Percentiles rank a stretch among this genome's conserved stretches.
Evolutionary conservation across 35 echinoderm and acorn worm species (phyloP).

Genomic region (Ophioderma brevispina): DNA sequence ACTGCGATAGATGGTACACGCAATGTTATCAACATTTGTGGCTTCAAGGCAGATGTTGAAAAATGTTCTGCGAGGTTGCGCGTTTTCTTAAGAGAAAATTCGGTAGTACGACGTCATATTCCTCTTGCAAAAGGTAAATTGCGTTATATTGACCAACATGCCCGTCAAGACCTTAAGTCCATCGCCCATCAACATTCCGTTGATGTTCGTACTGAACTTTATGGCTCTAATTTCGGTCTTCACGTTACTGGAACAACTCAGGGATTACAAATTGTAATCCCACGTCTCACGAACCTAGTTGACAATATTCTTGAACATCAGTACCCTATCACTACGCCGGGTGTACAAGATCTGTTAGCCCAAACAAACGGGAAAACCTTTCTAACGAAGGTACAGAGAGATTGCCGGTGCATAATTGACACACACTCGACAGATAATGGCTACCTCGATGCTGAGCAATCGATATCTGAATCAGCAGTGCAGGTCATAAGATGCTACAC

Average conservation of each 20-base stretch:
- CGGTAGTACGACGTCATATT: neutral
- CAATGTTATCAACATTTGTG: neutral
- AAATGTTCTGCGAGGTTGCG: neutral
- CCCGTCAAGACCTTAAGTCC: neutral
- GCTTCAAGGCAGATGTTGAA: conserved; percentile 22
- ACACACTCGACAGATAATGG: neutral
- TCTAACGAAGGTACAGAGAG: conserved; percentile 13
- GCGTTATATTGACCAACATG: neutral
- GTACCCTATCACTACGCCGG: conserved; percentile 34
- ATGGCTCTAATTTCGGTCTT: neutral
- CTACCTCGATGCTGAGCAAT: conserved; percentile 12
- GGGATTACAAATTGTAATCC: conserved; percentile 4
- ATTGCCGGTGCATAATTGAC: conserved; percentile 29
- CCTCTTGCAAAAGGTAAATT: conserved; percentile 16
- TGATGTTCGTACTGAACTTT: neutral
- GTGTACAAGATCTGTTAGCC: conserved; percentile 28
- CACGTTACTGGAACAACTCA: conserved; percentile 27
- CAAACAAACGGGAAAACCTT: conserved; percentile 36
- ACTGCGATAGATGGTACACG: neutral
- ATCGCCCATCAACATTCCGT: neutral
- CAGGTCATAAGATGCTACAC: too few species aligned
- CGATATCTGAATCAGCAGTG: neutral
- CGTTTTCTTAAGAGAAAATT: conserved; percentile 17
- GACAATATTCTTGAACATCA: neutral
- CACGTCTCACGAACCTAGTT: neutral